Conservation (phyloP, 2,113 vertebrate genomes). For the Turnix velox region DNA sequence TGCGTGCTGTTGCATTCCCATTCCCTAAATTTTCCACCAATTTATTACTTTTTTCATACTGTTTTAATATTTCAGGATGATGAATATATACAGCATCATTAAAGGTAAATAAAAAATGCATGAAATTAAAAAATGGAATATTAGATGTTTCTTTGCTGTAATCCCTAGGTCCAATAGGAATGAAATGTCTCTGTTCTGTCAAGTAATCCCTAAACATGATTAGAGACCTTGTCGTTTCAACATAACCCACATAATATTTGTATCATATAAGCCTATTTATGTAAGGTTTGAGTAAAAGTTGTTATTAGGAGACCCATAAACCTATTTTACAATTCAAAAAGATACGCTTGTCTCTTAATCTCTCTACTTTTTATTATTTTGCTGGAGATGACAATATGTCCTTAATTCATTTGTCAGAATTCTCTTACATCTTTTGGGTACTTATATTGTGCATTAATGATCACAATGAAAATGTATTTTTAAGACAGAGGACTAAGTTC, state of each 20-base stretch:
- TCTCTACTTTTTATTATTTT: constrained; percentile 73
- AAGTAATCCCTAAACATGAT: constrained; percentile 89
- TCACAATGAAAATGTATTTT: constrained; percentile 58
- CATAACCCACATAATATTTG: constrained; percentile 78
- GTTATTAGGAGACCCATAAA: constrained; percentile 81
- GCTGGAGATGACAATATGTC: constrained; percentile 45
- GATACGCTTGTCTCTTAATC: constrained; percentile 73
- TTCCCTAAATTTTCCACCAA: constrained; percentile 84
- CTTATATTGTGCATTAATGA: not conserved
- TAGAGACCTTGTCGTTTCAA: constrained; percentile 81
- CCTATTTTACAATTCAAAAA: constrained; percentile 77
- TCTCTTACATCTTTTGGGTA: constrained; percentile 44
- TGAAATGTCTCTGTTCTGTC: constrained; percentile 78
- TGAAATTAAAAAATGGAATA: constrained; percentile 86
- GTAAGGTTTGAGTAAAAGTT: constrained; percentile 80
- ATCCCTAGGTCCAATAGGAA: constrained; percentile 80
- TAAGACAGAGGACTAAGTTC: constrained; percentile 51
- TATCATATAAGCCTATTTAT: constrained; percentile 84
- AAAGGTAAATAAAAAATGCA: constrained; percentile 87
- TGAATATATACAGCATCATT: constrained; percentile 89
- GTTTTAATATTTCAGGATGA: constrained; percentile 90
- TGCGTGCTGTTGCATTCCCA: constrained; percentile 83
- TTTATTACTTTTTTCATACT: constrained; percentile 86
- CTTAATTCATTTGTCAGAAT: constrained; percentile 73
- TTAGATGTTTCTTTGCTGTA: constrained; percentile 82